These are phyloP conservation scores for Chymomyza caudatula DNA, from an alignment of 2,888 invertebrate genomes.

Conservation along the genomic window DNA sequence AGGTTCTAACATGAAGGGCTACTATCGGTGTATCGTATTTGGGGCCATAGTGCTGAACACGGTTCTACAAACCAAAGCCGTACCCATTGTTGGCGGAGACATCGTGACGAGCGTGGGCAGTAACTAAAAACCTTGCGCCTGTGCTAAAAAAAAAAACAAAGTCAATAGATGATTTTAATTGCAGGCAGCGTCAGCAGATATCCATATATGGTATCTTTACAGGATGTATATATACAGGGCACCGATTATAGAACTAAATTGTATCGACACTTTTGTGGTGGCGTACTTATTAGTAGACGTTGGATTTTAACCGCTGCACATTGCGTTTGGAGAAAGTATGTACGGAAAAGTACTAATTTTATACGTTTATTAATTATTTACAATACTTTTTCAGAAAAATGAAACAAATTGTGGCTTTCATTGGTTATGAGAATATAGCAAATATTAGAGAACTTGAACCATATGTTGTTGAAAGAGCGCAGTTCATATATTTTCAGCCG, in stretches of 20 bases:
- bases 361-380: not conserved
- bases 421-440: constrained; percentile 68
- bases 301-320: constrained; percentile 77
- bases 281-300: constrained; percentile 65
- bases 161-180: constrained; percentile 2
- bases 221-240: constrained; percentile 47
- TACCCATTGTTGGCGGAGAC: constrained; percentile 72
- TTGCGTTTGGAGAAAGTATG: constrained; percentile 75
- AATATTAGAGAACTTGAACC: constrained; percentile 42
- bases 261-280: constrained; percentile 76
- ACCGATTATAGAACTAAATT: not conserved
- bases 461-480: constrained; percentile 54
- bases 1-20: constrained; percentile 45
- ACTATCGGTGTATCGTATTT: constrained; percentile 13
- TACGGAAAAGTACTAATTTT: not conserved
- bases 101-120: constrained; percentile 58
- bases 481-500: constrained; percentile 72
- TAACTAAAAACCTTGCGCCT: constrained; percentile 19
- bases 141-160: not conserved
- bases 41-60: constrained; percentile 11
- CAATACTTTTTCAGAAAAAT: constrained; percentile 52
- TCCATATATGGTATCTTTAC: constrained; percentile 75
- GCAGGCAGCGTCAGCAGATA: constrained; percentile 55
- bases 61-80: constrained; percentile 12
- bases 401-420: constrained; percentile 55